Base-by-base conservation (phyloP, 2,797 vertebrate species). In the Thamnophis elegans region DNA sequence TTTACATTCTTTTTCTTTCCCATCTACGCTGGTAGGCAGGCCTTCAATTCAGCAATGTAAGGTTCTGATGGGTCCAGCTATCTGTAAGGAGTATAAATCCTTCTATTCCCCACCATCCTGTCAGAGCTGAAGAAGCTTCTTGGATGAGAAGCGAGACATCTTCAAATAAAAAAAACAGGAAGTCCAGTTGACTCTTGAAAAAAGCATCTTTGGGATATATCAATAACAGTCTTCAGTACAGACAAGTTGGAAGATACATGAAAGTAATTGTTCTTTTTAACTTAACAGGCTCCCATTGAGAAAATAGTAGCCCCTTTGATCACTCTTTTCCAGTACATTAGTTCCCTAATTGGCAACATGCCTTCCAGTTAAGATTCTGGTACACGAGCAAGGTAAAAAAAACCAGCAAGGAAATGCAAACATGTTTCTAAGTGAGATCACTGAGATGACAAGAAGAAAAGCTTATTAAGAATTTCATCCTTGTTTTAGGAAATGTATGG, bases 341-440 rank as follows among this genome's bases (percentile, higher is more conserved):
- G 88, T 90, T 62, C 62, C 88, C 88, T 91, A 93, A 89, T 85
- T 91, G 51, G 42, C 56, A 87, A 28, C n/a, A 91, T 32, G 4
- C 36, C 92, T 90, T 88, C 11, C 36, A 3, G 26, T 90, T 92
- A 82, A 82, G 9, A 60, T n/a, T 93, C 16, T 62, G 0, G 0
- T 28, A 86, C 20, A 53, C 22, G 91, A 88, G 58, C 2, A 91
- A 91, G 93, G 88, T 51, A 1, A 91, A 94, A 59, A 59, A 1
- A 94, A 94, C 68, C 1, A 59, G 32, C 25, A 25, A 2, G 87
- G 28, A 88, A 91, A 82, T 88, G 73, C 92, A 56, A 10, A 90
- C 8, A 51, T 0, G 1, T 53, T 18, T 90, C 26, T 90, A 6
- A 65, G 59, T 32, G 0, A 93, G 28, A 91, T 28, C 22, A 94